Base-by-base conservation (phyloP, 2,113 vertebrate genomes). In the Notechis scutatus region DNA sequence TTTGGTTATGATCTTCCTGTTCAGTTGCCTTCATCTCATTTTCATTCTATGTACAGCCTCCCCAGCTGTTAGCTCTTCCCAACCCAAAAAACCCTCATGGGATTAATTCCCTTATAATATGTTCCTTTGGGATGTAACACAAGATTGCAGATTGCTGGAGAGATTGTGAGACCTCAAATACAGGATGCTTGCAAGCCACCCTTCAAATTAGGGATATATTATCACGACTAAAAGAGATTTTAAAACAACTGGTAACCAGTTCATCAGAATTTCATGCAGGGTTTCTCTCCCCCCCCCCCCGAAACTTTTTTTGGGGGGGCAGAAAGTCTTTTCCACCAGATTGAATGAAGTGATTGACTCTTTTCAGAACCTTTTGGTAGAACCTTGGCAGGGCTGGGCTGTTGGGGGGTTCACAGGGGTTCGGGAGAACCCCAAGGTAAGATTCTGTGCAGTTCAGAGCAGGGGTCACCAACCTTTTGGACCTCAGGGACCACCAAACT, bases 201-300 rank as follows among this genome's bases (percentile, higher is more conserved):
- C 18, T 39, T 81, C 39, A 42, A 81, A 81, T 7, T 81, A 39
- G 18, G 34, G 69, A 39, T 1, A 3, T 81, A 81, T 21, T 81
- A 34, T 21, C 69, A 3, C 15, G 9, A 21, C 69, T 81, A 81
- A 81, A 81, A 20, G 34, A 81, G 69, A 9, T 42, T 42, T 81
- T 81, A 39, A 81, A 81, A 39, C 18, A 81, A 39, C n/a, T 74
- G 15, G n/a, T 39, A 74, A 34, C 15, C 34, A 39, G 34, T 81
- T 39, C 69, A 39, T 81, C 34, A 81, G 6, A 39, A 81, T 39
- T 81, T 81, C 69, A 81, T 21, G 6, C 69, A 39, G 64, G n/a
- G 4, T 81, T 81, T 20, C 0, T 2, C 0, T 9, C 47, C 4
- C 5, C n/a, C 10, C 59, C 26, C 10, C 26, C 1, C 3, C 0